Conservation (phyloP, 2,113 vertebrate species). For the Psilopsiagon aymara region DNA sequence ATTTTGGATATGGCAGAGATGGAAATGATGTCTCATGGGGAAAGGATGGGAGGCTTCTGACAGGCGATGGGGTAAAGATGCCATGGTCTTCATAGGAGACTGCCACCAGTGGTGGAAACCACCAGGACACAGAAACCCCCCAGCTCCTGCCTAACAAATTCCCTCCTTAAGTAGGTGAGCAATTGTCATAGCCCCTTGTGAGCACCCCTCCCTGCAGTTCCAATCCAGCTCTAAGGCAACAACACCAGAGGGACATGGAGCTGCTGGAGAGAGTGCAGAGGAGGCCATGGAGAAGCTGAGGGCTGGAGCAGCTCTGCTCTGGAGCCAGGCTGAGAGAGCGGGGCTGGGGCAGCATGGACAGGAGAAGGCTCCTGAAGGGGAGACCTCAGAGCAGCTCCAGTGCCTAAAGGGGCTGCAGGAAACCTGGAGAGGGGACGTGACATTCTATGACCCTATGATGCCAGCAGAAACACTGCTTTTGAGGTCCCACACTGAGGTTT, state of each 20-base stretch:
- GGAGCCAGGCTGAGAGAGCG: neutral
- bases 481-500: neutral
- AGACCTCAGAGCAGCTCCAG: neutral
- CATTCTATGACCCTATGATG: neutral
- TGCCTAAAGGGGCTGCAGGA: neutral
- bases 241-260: neutral
- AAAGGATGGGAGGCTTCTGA: neutral
- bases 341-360: neutral
- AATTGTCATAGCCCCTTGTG: neutral
- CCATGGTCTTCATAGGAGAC: accelerated
- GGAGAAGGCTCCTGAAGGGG: neutral
- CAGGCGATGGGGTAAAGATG: neutral
- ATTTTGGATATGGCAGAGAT: neutral
- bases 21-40: accelerated
- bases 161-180: neutral
- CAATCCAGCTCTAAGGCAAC: neutral
- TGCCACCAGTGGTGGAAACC: accelerated
- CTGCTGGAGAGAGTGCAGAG: neutral
- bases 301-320: neutral
- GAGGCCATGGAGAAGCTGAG: neutral
- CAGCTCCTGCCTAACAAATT: neutral
- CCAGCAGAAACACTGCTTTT: neutral
- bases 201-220: neutral
- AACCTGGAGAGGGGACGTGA: neutral
- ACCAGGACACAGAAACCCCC: accelerated